Conservation (phyloP, 2,888 invertebrate genomes). For the Idaea biselata region DNA sequence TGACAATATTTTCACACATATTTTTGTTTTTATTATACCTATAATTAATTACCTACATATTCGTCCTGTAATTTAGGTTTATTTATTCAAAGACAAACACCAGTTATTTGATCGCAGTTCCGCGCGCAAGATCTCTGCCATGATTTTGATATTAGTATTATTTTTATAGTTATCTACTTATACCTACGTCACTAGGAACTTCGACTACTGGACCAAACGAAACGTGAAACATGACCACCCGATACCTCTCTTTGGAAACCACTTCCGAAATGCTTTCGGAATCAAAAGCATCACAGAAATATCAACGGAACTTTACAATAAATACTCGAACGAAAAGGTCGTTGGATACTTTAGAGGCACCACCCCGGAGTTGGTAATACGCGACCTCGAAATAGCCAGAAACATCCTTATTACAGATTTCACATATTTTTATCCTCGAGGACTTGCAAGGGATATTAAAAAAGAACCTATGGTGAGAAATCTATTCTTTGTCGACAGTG, state of each 20-base stretch:
- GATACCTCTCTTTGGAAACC: slow-evolving; percentile 52
- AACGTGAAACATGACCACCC: slow-evolving; percentile 53
- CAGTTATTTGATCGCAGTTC: background rate
- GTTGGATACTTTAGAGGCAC: slow-evolving; percentile 55
- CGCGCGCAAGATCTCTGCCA: background rate
- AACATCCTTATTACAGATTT: slow-evolving; percentile 53
- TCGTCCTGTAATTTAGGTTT: background rate
- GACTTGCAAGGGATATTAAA: slow-evolving; percentile 42
- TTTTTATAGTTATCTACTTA: slow-evolving; percentile 37
- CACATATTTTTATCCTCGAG: slow-evolving; percentile 48
- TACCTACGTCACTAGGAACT: slow-evolving; percentile 50
- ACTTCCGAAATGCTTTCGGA: slow-evolving; percentile 41
- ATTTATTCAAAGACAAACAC: background rate
- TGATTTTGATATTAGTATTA: slow-evolving; percentile 19
- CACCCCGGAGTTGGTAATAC: slow-evolving; percentile 53
- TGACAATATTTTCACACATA: too few relatives aligned
- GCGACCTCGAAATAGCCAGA: slow-evolving; percentile 52
- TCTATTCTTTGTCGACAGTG: slow-evolving; percentile 57
- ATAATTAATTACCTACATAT: background rate
- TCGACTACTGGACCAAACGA: slow-evolving; percentile 53
- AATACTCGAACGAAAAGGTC: slow-evolving; percentile 55
- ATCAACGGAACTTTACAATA: slow-evolving; percentile 45
- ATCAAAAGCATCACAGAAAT: slow-evolving; percentile 42
- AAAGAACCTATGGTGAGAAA: slow-evolving; percentile 48
- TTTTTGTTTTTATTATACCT: too few relatives aligned